These are phyloP conservation scores for Chloropsis cyanopogon DNA, from an alignment of 2,113 vertebrate species.

Conservation along the genomic window DNA sequence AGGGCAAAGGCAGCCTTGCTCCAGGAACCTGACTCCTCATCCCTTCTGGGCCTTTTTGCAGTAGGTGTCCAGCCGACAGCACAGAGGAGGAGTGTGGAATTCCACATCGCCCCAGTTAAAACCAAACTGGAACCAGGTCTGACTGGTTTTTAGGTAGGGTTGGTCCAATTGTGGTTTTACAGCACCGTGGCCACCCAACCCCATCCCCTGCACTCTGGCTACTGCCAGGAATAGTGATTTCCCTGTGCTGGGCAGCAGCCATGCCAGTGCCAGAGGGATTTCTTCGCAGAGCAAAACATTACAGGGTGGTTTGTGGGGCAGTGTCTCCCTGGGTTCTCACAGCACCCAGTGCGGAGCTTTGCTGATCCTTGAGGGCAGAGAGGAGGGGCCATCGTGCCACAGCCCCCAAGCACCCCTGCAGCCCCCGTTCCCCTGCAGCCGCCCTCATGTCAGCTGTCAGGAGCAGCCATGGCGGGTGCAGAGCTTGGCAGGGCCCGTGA, in stretches of 20 bases:
- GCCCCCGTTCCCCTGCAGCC: not conserved
- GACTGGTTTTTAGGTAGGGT: fast-evolving
- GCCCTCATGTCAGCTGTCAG: constrained; percentile 26
- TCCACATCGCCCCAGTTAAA: not conserved
- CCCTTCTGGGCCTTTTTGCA: not conserved
- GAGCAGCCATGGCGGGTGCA: constrained; percentile 5
- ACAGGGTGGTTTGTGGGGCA: not conserved
- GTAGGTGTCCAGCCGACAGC: fast-evolving
- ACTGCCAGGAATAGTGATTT: not conserved
- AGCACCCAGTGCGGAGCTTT: fast-evolving
- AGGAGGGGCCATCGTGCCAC: fast-evolving
- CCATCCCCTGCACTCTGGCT: fast-evolving
- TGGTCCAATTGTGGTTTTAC: not conserved
- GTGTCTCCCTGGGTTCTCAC: fast-evolving
- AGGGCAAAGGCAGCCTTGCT: not conserved
- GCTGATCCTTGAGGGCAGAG: not conserved
- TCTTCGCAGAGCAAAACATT: not conserved
- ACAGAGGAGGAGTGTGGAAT: fast-evolving
- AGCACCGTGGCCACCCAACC: fast-evolving
- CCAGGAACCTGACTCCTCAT: not conserved
- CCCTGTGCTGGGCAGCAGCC: not conserved
- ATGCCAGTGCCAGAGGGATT: fast-evolving
- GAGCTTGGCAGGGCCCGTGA: constrained; percentile 59
- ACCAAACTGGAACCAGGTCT: not conserved
- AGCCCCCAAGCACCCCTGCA: fast-evolving